Base-by-base conservation (phyloP, 1,140 invertebrate genomes). In the Drosophila arawakana region DNA sequence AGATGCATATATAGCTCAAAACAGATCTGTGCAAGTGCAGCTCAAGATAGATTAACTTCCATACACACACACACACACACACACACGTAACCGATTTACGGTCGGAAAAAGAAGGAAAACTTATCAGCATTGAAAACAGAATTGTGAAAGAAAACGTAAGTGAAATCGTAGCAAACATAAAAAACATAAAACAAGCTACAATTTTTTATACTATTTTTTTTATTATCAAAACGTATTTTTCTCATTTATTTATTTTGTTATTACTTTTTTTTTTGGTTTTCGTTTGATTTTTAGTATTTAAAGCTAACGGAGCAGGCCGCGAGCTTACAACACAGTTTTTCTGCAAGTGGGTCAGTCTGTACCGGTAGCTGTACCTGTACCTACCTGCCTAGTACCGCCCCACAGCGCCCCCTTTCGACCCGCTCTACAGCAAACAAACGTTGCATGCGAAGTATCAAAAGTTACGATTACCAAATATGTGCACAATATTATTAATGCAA, bases 151-250 rank as follows among this genome's bases (percentile, higher is more conserved):
- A 30, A 75, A 78, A 59, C 59, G 77, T 78, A 58, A 70, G 65
- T 80, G 55, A 78, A 75, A 80, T 75, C 75, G 9, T 67, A 73
- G 74, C 63, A 76, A 47, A 25, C 57, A 67, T 55, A 61, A 70
- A 13, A 44, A 44, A 34, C 18, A 21, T 41, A 30, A 55, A 61
- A 61, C 41, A 58, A 25, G 30, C 7, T 21, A 59, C 76, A 62
- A 67, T 11, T 30, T 50, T 30, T 39, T 41, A 46, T 18, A 39
- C 54, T 9, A 60, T 66, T 46, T 30, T 30, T 30, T 66, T 46
- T 37, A 76, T 39, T 62, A 67, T 41, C 39, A 49, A 37, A 70
- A 35, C 41, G 39, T 47, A 43, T 39, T 70, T 54, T 30, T 30
- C 25, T 30, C 25, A 30, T 30, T 30, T 30, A 30, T 30, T 5